phyloP scores from a whole-genome alignment of 2,888 invertebrate genomes.

The Callyntrura guangdongensis region DNA sequence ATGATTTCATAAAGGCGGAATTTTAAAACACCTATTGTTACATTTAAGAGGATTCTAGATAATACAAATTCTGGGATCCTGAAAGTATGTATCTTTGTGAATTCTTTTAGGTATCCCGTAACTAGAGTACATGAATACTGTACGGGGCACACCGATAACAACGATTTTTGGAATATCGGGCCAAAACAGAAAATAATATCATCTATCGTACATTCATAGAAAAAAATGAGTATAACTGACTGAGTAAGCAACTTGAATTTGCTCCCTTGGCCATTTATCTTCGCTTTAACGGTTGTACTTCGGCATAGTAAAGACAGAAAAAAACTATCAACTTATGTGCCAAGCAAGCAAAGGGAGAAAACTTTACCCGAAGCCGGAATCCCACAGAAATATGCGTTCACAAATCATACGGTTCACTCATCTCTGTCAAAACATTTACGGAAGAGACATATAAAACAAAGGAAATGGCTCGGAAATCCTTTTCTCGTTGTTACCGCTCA shows the following conservation, averaged over 20 bases:
- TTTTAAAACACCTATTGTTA: background rate
- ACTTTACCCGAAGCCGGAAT: constrained; percentile 50
- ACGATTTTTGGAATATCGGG: too few species aligned
- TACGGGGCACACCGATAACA: too few species aligned
- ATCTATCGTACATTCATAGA: too few species aligned
- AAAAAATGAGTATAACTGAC: too few species aligned
- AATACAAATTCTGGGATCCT: background rate
- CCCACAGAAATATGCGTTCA: constrained; percentile 73
- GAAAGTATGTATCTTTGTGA: too few species aligned
- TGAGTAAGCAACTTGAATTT: too few species aligned
- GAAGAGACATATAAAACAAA: constrained; percentile 81
- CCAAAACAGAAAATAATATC: too few species aligned
- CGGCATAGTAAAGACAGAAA: background rate
- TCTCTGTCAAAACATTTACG: constrained; percentile 82
- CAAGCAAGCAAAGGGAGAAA: constrained; percentile 8
- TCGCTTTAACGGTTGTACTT: background rate
- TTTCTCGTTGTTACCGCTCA: constrained; percentile 59
- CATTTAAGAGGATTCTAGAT: background rate
- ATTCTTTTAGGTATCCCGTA: too few species aligned
- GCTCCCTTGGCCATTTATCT: too few species aligned
- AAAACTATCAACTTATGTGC: too few species aligned
- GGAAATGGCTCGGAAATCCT: constrained; percentile 83
- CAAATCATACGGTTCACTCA: constrained; percentile 81
- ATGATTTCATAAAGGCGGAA: too few species aligned
- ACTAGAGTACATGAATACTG: too few species aligned